Evolutionary conservation across 2,113 vertebrate species (phyloP).

Genomic region (Campylomormyrus tamandua): DNA sequence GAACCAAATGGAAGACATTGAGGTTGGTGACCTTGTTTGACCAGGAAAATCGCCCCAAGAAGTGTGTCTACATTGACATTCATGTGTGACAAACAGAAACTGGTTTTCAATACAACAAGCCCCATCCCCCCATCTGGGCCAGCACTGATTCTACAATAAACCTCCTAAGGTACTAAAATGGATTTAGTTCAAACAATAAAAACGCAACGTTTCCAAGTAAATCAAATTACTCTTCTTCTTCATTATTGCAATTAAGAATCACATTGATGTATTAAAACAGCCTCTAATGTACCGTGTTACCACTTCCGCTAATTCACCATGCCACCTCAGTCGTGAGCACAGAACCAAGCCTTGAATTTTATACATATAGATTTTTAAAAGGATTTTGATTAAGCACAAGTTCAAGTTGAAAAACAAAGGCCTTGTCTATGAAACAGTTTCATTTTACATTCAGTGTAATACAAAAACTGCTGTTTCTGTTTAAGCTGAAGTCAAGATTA

Average conservation of each 20-base stretch:
- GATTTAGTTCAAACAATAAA: not conserved
- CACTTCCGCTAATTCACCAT: not conserved
- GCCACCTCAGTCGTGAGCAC: not conserved
- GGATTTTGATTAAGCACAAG: not conserved
- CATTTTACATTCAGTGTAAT: not conserved
- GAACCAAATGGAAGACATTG: not conserved
- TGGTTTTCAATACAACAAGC: not conserved
- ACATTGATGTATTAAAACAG: not conserved
- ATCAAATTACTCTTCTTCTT: not conserved
- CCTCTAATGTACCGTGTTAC: not conserved
- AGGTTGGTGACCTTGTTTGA: not conserved
- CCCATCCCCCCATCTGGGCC: not conserved
- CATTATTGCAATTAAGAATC: constrained; percentile 2
- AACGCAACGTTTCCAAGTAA: not conserved
- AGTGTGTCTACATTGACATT: not conserved
- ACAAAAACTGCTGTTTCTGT: not conserved
- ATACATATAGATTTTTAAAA: not conserved
- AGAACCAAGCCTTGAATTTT: not conserved
- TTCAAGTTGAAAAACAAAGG: not conserved
- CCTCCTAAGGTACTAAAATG: not conserved
- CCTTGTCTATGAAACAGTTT: not conserved
- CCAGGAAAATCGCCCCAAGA: not conserved
- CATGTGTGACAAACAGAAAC: not conserved
- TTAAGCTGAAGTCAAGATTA: not conserved
- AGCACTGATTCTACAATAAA: not conserved